Conservation (phyloP, 2,888 invertebrate species). For the Xestoiulus laeticollis region DNA sequence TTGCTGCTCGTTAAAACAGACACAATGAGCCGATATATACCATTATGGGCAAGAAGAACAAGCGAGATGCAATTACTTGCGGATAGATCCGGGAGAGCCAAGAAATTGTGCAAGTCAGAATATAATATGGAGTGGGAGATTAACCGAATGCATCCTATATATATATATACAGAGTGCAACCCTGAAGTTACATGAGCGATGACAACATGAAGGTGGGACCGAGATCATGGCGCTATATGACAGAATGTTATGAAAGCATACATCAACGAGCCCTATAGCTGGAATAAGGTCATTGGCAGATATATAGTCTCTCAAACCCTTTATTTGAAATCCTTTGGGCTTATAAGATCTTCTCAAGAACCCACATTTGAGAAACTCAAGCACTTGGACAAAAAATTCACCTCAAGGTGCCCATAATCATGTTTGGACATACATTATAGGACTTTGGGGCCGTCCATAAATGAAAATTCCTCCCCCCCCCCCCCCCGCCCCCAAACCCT, state of each 20-base stretch:
- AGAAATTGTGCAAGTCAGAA: conserved; percentile 26
- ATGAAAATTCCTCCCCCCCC: too few species aligned
- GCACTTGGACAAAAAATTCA: too few species aligned
- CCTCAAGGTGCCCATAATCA: too few species aligned
- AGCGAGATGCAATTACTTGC: neutral
- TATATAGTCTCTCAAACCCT: too few species aligned
- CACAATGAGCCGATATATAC: conserved; percentile 26
- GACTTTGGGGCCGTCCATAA: too few species aligned
- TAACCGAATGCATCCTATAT: neutral
- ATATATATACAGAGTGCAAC: conserved; percentile 26
- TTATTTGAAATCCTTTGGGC: too few species aligned
- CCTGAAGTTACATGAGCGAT: neutral
- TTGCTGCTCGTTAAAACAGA: conserved; percentile 26
- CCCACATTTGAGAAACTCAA: too few species aligned
- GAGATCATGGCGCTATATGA: neutral
- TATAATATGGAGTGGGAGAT: conserved; percentile 7
- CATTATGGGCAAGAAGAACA: neutral
- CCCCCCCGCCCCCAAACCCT: too few species aligned
- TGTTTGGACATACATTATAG: too few species aligned
- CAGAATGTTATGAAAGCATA: neutral
- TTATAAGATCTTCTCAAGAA: too few species aligned
- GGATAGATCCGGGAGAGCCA: neutral
- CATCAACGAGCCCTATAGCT: neutral
- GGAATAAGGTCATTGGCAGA: neutral
- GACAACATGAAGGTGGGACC: neutral